phyloP scores from a whole-genome alignment of 2,113 vertebrate genomes.

The Melanerpes formicivorus region DNA sequence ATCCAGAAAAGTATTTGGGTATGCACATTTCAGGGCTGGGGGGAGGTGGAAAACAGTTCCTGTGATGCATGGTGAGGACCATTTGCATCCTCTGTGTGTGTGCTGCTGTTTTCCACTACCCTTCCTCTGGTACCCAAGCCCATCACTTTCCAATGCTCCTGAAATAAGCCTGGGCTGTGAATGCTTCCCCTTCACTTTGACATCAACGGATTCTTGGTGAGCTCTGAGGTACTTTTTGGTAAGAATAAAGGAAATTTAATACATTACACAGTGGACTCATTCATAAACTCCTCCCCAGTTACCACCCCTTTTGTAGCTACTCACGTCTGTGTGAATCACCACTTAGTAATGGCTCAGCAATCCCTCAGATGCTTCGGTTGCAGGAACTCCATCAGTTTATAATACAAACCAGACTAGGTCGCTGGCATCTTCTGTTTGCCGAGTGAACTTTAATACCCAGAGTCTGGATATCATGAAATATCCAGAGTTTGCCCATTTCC shows the following conservation, averaged over 20 bases:
- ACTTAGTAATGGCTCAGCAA: neutral
- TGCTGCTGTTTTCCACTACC: neutral
- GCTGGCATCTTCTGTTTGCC: neutral
- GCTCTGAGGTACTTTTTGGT: neutral
- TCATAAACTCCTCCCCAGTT: neutral
- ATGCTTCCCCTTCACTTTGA: neutral
- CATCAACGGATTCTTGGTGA: neutral
- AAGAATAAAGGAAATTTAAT: neutral
- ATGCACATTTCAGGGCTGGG: neutral
- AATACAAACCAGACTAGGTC: neutral
- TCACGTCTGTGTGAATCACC: neutral
- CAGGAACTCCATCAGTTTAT: neutral
- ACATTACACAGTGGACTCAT: neutral
- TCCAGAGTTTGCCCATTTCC: neutral
- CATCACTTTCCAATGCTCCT: neutral
- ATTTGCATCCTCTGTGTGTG: neutral
- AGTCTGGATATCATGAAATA: neutral
- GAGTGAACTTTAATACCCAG: neutral
- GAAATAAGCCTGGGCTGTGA: neutral
- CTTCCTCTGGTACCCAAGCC: neutral
- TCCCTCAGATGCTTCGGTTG: rapidly evolving
- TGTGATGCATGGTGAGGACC: neutral
- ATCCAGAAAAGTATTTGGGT: conserved; percentile 36
- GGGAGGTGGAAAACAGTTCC: neutral
- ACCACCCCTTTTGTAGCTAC: neutral